These are phyloP conservation scores for Octomys mimax DNA, from an alignment of 2,797 vertebrate genomes.

Conservation along the genomic window DNA sequence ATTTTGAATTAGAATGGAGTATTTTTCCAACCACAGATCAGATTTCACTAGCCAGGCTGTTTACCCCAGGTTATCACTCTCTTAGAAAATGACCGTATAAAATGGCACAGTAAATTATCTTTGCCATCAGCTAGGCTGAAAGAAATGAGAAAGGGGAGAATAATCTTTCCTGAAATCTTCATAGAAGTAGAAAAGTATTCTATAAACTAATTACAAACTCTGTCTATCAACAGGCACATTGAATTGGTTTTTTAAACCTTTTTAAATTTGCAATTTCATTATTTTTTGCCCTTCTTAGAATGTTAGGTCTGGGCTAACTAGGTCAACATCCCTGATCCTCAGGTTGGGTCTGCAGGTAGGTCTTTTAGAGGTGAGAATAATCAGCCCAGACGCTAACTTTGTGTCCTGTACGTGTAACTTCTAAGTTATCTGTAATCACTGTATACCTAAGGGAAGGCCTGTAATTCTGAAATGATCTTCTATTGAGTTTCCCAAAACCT, in stretches of 20 bases:
- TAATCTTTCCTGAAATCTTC: background rate
- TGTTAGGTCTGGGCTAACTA: background rate
- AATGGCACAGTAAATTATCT: background rate
- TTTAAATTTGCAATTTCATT: background rate
- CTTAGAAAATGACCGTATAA: constrained; percentile 18
- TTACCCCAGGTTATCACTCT: background rate
- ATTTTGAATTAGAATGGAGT: constrained; percentile 9
- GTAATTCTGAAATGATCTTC: constrained; percentile 4
- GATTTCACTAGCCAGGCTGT: background rate
- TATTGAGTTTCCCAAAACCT: background rate
- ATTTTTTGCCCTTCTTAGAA: constrained; percentile 20
- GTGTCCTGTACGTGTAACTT: background rate
- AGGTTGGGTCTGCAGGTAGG: background rate
- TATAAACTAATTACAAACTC: background rate
- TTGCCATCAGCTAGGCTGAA: constrained; percentile 23
- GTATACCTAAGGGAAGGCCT: background rate
- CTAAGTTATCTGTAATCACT: background rate
- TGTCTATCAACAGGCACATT: background rate
- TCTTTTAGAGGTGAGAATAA: background rate
- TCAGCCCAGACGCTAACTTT: background rate
- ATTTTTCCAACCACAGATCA: constrained; percentile 22
- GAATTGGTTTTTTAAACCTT: background rate
- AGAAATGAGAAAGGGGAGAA: background rate
- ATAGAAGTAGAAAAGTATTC: background rate
- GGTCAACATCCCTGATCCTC: background rate